Percentiles rank a stretch among this genome's conserved stretches.
Conservation (phyloP, 2,113 vertebrate genomes). For the Rhipidura dahli region DNA sequence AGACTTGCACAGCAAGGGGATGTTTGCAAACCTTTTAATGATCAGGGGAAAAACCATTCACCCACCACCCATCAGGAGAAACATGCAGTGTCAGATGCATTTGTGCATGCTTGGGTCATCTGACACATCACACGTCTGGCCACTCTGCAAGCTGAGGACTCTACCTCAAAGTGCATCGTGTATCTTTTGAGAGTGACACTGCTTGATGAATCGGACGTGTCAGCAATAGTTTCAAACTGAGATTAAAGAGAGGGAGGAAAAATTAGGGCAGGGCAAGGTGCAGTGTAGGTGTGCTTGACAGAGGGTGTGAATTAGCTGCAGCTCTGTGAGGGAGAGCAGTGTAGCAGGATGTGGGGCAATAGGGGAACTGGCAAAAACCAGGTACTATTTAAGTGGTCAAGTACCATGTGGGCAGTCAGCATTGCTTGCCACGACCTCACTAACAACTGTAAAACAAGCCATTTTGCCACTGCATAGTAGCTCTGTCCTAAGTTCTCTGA, state of each 20-base stretch:
- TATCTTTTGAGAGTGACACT: slow-evolving; percentile 92
- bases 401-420: rapidly evolving
- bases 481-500: background rate
- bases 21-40: background rate
- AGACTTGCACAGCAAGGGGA: background rate
- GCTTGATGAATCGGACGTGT: slow-evolving; percentile 84
- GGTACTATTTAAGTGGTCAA: background rate
- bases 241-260: slow-evolving; percentile 49
- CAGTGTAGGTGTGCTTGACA: background rate
- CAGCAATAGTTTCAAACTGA: slow-evolving; percentile 91
- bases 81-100: background rate
- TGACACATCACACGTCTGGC: background rate
- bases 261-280: background rate
- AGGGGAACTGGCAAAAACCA: background rate
- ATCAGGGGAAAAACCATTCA: background rate
- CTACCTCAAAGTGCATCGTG: slow-evolving; percentile 89
- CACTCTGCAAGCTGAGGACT: background rate
- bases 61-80: background rate
- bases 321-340: background rate
- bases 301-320: background rate
- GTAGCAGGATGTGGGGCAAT: background rate
- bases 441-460: background rate
- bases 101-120: background rate
- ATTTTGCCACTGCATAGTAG: background rate
- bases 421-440: background rate